Evolutionary conservation across 2,113 vertebrate genomes (phyloP), one percentile per base, ranked within the genome.

Genomic region (Silurus glanis): DNA sequence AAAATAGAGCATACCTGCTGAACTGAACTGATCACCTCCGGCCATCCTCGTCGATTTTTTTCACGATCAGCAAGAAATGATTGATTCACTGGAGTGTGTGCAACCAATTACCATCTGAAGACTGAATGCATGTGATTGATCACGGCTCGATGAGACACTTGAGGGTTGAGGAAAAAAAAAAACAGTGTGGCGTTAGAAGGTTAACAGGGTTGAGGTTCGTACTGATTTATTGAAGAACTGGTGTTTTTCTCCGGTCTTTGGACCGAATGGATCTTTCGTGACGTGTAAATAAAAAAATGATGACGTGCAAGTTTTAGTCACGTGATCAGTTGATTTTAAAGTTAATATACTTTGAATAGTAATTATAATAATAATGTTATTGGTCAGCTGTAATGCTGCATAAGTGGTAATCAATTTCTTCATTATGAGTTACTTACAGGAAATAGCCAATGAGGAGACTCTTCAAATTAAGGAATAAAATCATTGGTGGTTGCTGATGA

Each of bases 21-120:
- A 86, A 80, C 19, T 69, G 76, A 82, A 84, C 82, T 80, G 84
- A 89, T 88, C 81, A 86, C 86, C 76, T n/a, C 45, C 67, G 84
- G 86, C 84, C 64, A 84, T 82, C 66, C 62, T 67, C 55, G 88
- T 90, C 86, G 89, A 90, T 90, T 86, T 84, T 37, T 37, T 59
- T 49, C 53, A 88, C 86, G 69, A 89, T 88, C 80, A 85, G 80
- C 16, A 49, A 25, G 69, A 89, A 82, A 88, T 90, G 87, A 90
- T 88, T 80, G 84, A 89, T 89, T 88, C 75, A 86, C 71, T 89
- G 84, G 72, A 86, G 89, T 84, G 82, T 79, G 62, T 55, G 49
- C 84, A 86, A 28, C 84, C 89, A 89, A 84, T 89, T 88, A 88
- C 69, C 82, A 76, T 74, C 80, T 71, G 84, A 83, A 78, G 86